These are phyloP conservation scores for Drosophila arizonae DNA, from an alignment of 1,140 invertebrate genomes.

Conservation along the genomic window DNA sequence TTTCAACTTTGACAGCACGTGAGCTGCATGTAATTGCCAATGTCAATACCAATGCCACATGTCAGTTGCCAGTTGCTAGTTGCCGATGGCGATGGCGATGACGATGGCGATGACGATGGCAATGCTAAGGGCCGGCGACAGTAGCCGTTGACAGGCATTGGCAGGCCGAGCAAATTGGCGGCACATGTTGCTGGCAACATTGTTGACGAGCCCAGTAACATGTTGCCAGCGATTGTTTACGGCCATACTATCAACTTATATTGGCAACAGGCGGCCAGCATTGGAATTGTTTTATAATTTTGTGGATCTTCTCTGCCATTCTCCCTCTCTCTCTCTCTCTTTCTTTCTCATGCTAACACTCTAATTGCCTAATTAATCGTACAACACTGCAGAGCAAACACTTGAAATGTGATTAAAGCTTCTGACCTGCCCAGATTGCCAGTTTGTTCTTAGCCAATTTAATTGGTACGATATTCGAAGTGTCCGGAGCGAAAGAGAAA, in stretches of 20 bases:
- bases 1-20: conserved; percentile 80
- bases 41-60: conserved; percentile 14
- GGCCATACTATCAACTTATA: conserved; percentile 41
- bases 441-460: conserved; percentile 53
- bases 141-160: conserved; percentile 68
- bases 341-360: background rate
- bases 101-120: conserved; percentile 42
- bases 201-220: conserved; percentile 21
- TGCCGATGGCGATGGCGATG: background rate
- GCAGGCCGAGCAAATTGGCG: conserved; percentile 75
- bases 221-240: conserved; percentile 32
- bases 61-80: conserved; percentile 13
- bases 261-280: conserved; percentile 30
- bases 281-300: conserved; percentile 74
- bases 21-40: conserved; percentile 74
- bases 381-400: conserved; percentile 24
- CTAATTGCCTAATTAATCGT: conserved; percentile 68
- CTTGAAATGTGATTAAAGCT: conserved; percentile 67
- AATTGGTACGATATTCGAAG: conserved; percentile 69
- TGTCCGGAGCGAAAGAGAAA: conserved; percentile 17
- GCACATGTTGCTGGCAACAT: conserved; percentile 59
- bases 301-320: background rate
- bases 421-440: conserved; percentile 18
- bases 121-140: conserved; percentile 36
- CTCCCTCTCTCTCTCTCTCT: background rate